Evolutionary conservation across 2,888 invertebrate species (phyloP), one percentile per base, ranked within the genome.

Genomic region (Diadromus collaris): DNA sequence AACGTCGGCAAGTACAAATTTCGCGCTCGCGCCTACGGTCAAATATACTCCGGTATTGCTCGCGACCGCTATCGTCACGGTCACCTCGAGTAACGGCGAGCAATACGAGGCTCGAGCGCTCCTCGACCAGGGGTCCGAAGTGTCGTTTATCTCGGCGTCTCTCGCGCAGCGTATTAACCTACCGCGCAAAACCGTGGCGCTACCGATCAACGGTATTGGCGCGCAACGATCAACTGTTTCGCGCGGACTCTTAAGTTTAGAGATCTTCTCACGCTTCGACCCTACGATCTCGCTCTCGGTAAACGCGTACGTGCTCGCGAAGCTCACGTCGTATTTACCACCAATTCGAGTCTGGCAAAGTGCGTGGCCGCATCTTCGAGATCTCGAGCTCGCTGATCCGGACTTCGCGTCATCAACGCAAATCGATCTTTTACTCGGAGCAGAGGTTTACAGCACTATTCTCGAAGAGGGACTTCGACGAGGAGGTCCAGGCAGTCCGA

Each of bases 361-460:
- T 38, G 29, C 41, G 1, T 75, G 61, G 68, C 51, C 75, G 6
- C 68, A 75, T 54, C 56, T 61, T 6, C 29, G 44, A 13, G 21
- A 34, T 21, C 61, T 75, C 38, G 60, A 61, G 13, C 68, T 75
- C 6, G 68, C 75, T 16, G 75, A 75, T 46, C 74, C 68, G 32
- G 48, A 48, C 0, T 75, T 44, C n/a, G 38, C 60, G 29, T 38
- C 68, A 29, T 27, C 72, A 34, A 58, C 46, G 9, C 64, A 32
- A 16, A 75, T 75, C 21, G 41, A 76, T 19, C 6, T 77, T 6
- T 32, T 79, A 16, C 65, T 78, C 34, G 78, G 78, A 21, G 70
- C 60, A 2, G 70, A 76, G 21, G 54, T 78, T 38, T 78, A 78
- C 44, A 64, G 63, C 16, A 10, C 38, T 1, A 65, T 65, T 44